Conservation (phyloP, 2,888 invertebrate genomes). For the Hemicrepidius hirtus region DNA sequence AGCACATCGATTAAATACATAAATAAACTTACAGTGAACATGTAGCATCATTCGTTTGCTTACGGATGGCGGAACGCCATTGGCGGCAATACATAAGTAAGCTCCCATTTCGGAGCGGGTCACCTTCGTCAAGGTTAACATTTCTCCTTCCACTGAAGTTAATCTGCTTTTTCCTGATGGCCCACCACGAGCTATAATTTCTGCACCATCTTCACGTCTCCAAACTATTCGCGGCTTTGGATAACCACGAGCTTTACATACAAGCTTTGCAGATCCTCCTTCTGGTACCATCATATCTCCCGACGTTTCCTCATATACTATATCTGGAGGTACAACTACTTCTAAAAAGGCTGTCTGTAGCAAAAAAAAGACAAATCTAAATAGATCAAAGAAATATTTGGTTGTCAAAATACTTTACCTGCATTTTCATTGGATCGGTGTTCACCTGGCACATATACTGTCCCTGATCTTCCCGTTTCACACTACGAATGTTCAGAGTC, state of each 20-base stretch:
- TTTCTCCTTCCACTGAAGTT: conserved; percentile 84
- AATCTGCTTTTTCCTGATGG: conserved; percentile 85
- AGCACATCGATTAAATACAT: background rate
- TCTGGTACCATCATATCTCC: conserved; percentile 97
- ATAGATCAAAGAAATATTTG: conserved; percentile 48
- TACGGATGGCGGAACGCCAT: conserved; percentile 91
- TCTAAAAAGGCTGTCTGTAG: conserved; percentile 88
- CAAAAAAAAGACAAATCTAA: background rate
- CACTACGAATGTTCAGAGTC: conserved; percentile 91
- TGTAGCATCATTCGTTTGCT: conserved; percentile 94
- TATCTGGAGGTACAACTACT: conserved; percentile 94
- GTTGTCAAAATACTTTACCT: conserved; percentile 75
- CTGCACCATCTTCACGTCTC: conserved; percentile 90
- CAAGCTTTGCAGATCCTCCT: conserved; percentile 90
- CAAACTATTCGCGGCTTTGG: conserved; percentile 90
- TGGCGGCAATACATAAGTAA: conserved; percentile 91
- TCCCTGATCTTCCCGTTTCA: conserved; percentile 90
- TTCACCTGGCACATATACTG: conserved; percentile 97
- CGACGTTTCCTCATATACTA: conserved; percentile 91
- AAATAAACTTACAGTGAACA: conserved; percentile 88
- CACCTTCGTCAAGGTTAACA: conserved; percentile 87
- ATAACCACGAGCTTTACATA: conserved; percentile 89
- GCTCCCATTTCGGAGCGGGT: conserved; percentile 93
- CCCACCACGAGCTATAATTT: conserved; percentile 85
- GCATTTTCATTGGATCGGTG: conserved; percentile 96